These are phyloP conservation scores for Tenthredo livida DNA, from an alignment of 2,888 invertebrate genomes.

Conservation along the genomic window DNA sequence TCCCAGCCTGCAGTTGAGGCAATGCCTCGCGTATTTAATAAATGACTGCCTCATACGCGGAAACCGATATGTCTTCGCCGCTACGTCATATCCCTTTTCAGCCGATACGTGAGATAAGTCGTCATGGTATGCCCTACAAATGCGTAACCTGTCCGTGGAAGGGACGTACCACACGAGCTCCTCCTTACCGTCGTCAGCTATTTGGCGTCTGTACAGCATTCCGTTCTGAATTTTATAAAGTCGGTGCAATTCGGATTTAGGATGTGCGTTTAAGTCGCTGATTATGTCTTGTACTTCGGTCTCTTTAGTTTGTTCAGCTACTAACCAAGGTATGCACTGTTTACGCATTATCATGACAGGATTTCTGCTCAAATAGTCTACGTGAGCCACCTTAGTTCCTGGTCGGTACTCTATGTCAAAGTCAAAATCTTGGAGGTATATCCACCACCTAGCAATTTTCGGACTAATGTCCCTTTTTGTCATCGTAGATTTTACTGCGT, in stretches of 20 bases:
- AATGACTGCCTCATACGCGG: background rate
- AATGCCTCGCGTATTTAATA: background rate
- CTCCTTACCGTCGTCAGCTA: background rate
- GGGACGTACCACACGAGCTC: background rate
- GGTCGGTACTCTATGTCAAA: conserved; percentile 61
- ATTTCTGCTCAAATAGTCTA: conserved; percentile 41
- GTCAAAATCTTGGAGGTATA: conserved; percentile 64
- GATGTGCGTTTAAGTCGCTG: background rate
- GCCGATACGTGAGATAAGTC: conserved; percentile 1
- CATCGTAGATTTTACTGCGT: conserved; percentile 66
- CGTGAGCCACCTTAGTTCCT: background rate
- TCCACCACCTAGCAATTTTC: conserved; percentile 68
- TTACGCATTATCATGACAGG: conserved; percentile 9
- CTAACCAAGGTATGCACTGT: conserved; percentile 7
- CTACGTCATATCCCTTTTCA: background rate
- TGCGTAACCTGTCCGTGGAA: background rate
- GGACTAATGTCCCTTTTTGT: conserved; percentile 66
- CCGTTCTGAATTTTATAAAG: conserved; percentile 4
- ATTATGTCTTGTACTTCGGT: background rate
- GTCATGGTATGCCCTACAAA: conserved; percentile 18
- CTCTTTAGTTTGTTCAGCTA: background rate
- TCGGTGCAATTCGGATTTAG: background rate
- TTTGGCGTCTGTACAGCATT: background rate
- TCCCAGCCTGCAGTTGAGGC: background rate
- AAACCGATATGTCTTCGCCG: background rate